Conservation (phyloP, 2,888 invertebrate genomes). For the Meteorus colon region DNA sequence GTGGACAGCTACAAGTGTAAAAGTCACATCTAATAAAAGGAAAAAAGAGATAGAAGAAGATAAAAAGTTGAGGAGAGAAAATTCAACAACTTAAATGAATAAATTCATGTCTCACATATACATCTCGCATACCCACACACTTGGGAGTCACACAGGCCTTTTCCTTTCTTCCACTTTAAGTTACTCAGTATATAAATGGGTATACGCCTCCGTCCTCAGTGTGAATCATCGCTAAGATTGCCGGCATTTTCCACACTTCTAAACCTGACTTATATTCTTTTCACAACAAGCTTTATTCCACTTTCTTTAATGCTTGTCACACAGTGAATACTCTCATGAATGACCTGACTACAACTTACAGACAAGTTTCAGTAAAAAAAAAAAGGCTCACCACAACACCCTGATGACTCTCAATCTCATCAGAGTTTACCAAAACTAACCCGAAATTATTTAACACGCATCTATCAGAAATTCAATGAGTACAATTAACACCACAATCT, state of each 20-base stretch:
- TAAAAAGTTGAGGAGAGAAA: conserved; percentile 14
- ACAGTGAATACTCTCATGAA: not conserved
- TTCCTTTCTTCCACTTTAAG: conserved; percentile 21
- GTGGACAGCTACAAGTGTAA: conserved; percentile 18
- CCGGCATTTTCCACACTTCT: conserved; percentile 36
- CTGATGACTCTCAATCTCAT: conserved; percentile 6
- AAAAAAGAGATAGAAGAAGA: conserved; percentile 24
- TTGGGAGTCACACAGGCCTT: conserved; percentile 7
- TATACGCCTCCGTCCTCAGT: conserved; percentile 33
- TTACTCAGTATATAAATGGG: conserved; percentile 23
- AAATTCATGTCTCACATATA: not conserved
- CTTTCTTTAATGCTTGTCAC: not conserved
- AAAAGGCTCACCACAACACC: not conserved
- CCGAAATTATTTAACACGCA: not conserved
- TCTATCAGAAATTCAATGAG: conserved; percentile 48
- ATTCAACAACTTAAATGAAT: not conserved
- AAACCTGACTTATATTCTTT: conserved; percentile 23
- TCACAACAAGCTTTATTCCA: conserved; percentile 4
- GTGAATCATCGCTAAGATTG: conserved; percentile 40
- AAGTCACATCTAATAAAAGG: conserved; percentile 18
- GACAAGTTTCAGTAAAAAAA: not conserved
- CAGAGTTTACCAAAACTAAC: not conserved
- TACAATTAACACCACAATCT: conserved; percentile 46
- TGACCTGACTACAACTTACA: not conserved
- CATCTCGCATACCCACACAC: not conserved